Base-by-base conservation (phyloP, 2,888 invertebrate genomes). In the Aproaerema taeniolella region DNA sequence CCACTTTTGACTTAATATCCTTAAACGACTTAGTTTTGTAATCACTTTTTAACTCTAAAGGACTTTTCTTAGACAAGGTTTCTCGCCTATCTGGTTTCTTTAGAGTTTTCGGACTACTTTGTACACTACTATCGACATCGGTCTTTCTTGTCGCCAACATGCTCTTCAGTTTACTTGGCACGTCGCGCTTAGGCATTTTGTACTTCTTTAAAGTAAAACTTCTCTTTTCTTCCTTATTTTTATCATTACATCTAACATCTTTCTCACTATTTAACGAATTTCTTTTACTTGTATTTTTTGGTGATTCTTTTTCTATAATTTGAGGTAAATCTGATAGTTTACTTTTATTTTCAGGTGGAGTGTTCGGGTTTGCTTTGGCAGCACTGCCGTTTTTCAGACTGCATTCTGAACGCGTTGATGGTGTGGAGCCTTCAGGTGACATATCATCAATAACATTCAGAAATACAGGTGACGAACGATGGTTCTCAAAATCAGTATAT, bases 1-100 rank as follows among this genome's bases (percentile, higher is more conserved):
- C 88, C 45, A 95, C 92, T 77, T 95, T 93, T 32, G 96, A 95
- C 75, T 96, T 97, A 24, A 97, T 93, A 69, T 97, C 96, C 75
- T 94, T 95, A 50, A 92, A 91, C 8, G 92, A 90, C 64, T 93
- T 92, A 26, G 88, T 88, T 58, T 91, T 90, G 53, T 89, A 91
- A 55, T 94, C 93, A 35, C 82, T 89, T 74, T 92, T 93, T 90
- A 94, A 92, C 35, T 96, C 95, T 37, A 93, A 91, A 5, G 74
- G 64, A 50, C 67, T 79, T 55, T 83, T 85, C 54, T 86, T 86
- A 25, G 70, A 55, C 41, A 79, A 59, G 55, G 61, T 77, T 62
- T 95, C 95, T 90, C 96, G 94, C 52, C 94, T 90, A 12, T 92
- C 92, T 2, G 69, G 81, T 58, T 90, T 91, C 55, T 89, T 89